Evolutionary conservation across 2,113 vertebrate species (phyloP).

Genomic region (Aegypius monachus): DNA sequence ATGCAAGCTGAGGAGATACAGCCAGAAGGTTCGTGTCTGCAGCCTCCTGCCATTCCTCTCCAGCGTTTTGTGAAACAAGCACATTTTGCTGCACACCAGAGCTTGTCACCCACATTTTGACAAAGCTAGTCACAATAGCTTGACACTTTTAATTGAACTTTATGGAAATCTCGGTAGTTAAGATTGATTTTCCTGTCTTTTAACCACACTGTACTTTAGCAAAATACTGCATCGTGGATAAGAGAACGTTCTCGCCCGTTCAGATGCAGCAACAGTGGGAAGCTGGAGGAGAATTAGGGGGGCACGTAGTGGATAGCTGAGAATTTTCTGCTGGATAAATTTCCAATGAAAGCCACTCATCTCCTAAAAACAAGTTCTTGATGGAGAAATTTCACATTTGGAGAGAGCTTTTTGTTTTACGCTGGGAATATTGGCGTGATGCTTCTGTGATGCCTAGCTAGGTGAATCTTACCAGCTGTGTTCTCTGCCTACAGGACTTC

Average conservation of each 20-base stretch:
- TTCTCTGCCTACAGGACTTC: neutral
- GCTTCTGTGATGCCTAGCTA: neutral
- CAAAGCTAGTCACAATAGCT: conserved; percentile 34
- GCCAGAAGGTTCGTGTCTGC: neutral
- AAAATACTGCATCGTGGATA: neutral
- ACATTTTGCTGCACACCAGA: neutral
- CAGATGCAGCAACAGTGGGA: neutral
- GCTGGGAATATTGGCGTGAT: neutral
- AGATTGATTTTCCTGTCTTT: conserved; percentile 24
- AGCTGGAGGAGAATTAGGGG: neutral
- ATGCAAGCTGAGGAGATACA: neutral
- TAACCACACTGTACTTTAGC: neutral
- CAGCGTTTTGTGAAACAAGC: neutral
- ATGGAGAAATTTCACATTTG: neutral
- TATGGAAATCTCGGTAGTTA: neutral
- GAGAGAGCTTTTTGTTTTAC: neutral
- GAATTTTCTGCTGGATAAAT: neutral
- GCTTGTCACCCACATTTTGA: conserved; percentile 1
- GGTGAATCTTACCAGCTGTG: neutral
- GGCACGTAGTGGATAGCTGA: neutral
- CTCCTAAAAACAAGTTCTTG: neutral
- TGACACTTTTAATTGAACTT: conserved; percentile 19
- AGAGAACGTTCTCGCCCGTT: neutral
- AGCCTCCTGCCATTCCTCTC: neutral
- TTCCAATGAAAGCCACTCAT: neutral